phyloP scores from a whole-genome alignment of 2,113 vertebrate species.

The Mugil cephalus region DNA sequence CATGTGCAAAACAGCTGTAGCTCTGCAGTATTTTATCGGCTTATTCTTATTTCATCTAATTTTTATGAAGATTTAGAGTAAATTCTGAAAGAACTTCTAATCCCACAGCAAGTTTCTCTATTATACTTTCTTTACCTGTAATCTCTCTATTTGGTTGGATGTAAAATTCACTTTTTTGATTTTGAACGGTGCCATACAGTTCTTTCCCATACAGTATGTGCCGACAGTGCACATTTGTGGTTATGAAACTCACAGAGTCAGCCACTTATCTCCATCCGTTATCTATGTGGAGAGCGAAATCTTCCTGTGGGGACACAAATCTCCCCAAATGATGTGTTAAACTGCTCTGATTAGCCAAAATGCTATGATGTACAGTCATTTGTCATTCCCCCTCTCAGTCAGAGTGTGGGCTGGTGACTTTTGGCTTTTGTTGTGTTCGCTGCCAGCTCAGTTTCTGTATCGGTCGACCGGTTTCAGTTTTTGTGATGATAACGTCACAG shows the following conservation, averaged over 20 bases:
- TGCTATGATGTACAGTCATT: not conserved
- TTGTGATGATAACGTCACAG: too few relatives aligned
- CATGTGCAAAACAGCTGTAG: not conserved
- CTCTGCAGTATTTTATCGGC: not conserved
- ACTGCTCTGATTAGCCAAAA: not conserved
- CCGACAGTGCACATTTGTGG: not conserved
- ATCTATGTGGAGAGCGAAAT: conserved; percentile 1
- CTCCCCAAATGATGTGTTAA: conserved; percentile 14
- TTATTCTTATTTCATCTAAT: not conserved
- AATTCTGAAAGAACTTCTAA: too few relatives aligned
- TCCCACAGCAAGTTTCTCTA: not conserved
- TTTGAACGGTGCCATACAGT: too few relatives aligned
- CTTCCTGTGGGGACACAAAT: not conserved
- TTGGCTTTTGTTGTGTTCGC: too few relatives aligned
- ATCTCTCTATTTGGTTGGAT: not conserved
- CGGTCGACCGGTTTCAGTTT: too few relatives aligned
- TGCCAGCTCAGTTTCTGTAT: too few relatives aligned
- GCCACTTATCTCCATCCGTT: not conserved
- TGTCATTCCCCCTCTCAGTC: not conserved
- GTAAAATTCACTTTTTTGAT: not conserved
- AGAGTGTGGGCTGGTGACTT: not conserved
- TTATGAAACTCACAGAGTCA: not conserved
- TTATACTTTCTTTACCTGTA: not conserved
- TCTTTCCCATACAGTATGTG: not conserved
- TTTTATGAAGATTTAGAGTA: not conserved